Evolutionary conservation across 2,888 invertebrate genomes (phyloP).

Genomic region (Drosophila robusta): DNA sequence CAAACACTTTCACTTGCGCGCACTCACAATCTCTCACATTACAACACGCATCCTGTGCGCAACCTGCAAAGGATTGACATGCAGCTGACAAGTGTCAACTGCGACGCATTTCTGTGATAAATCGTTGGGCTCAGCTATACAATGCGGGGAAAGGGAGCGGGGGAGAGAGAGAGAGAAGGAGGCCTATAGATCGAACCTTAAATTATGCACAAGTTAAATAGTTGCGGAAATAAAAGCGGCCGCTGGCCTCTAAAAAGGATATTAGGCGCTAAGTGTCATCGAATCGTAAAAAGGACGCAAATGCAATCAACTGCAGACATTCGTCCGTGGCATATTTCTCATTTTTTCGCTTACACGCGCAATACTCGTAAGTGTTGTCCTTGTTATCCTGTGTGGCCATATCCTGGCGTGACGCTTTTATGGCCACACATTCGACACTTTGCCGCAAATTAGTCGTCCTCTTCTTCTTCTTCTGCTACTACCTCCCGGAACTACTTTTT

Average conservation of each 20-base stretch:
- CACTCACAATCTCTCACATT: slow-evolving; percentile 62
- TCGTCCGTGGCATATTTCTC: slow-evolving; percentile 6
- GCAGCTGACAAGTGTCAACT: slow-evolving; percentile 71
- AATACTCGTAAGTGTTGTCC: slow-evolving; percentile 62
- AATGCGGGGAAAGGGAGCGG: background rate
- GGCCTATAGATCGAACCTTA: slow-evolving; percentile 14
- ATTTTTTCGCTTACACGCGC: slow-evolving; percentile 76
- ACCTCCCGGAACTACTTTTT: slow-evolving; percentile 55
- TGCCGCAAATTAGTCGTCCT: slow-evolving; percentile 69
- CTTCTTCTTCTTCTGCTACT: slow-evolving; percentile 19
- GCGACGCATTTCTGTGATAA: slow-evolving; percentile 45
- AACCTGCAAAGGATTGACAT: slow-evolving; percentile 77
- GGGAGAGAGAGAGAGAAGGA: background rate
- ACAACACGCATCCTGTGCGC: slow-evolving; percentile 67
- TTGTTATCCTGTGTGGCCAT: slow-evolving; percentile 18
- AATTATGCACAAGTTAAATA: slow-evolving; percentile 67
- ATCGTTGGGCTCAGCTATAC: slow-evolving; percentile 27
- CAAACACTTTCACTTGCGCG: slow-evolving; percentile 68
- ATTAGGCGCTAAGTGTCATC: slow-evolving; percentile 74
- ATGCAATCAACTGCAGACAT: slow-evolving; percentile 79
- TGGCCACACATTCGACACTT: slow-evolving; percentile 71
- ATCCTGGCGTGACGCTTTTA: slow-evolving; percentile 54
- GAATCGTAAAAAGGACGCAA: slow-evolving; percentile 71
- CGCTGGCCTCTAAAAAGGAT: slow-evolving; percentile 71
- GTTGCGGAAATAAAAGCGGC: slow-evolving; percentile 64